Evolutionary conservation across 2,113 vertebrate genomes (phyloP).

Genomic region (Pteropus alecto): DNA sequence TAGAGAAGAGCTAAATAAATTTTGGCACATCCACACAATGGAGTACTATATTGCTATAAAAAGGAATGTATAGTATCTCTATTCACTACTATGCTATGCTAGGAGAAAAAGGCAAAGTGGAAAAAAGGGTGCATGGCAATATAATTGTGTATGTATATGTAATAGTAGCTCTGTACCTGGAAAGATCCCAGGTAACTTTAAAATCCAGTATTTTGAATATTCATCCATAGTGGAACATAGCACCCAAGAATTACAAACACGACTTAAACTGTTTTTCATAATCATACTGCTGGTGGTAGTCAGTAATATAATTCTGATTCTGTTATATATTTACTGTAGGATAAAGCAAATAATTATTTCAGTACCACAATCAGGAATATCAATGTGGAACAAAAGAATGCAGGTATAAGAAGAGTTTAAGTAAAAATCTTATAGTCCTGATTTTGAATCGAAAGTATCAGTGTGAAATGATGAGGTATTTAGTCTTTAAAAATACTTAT

Average conservation of each 20-base stretch:
- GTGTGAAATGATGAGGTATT: neutral
- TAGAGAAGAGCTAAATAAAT: neutral
- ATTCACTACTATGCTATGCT: neutral
- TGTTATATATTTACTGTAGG: neutral
- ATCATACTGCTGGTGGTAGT: neutral
- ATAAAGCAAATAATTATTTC: neutral
- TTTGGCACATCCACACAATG: neutral
- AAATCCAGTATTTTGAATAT: neutral
- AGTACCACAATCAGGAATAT: neutral
- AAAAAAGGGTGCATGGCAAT: neutral
- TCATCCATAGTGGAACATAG: neutral
- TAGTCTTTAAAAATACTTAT: neutral
- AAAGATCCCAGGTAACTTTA: neutral
- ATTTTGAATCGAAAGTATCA: neutral
- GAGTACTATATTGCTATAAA: neutral
- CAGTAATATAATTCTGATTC: neutral
- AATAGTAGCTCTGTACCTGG: neutral
- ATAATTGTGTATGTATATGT: neutral
- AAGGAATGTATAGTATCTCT: neutral
- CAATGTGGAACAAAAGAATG: neutral
- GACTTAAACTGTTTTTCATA: neutral
- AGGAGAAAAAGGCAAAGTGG: neutral
- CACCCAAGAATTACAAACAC: neutral
- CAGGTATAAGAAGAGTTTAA: neutral
- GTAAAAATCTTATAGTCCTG: neutral